Base-by-base conservation (phyloP, 2,797 vertebrate species). In the Hephaestus fuliginosus region DNA sequence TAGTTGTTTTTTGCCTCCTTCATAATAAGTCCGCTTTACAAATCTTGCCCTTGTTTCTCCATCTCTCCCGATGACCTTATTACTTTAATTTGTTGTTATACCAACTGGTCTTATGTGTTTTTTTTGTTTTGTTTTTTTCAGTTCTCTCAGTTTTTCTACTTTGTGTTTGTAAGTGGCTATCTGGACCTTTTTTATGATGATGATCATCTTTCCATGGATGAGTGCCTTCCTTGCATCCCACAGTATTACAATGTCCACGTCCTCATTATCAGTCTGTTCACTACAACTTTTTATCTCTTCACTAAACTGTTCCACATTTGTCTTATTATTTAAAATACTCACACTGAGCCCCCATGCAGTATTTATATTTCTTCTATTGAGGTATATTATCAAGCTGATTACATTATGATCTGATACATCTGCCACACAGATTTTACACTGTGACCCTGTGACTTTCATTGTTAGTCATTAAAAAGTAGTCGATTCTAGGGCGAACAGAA, bases 151-250 rank as follows among this genome's bases (percentile, higher is more conserved):
- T 41, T 65, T 44, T 22, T 44, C 20, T 39, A 56, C 25, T 41
- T 20, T 52, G 18, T 70, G 17, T 46, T 84, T 46, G 7, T 64
- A 57, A 22, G 3, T 39, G 2, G 17, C 62, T 28, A 72, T 25
- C 25, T 8, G 9, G 5, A 17, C 17, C 18, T 17, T 52, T 77
- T 56, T 76, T 73, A 14, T 46, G 5, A 48, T 1, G 15, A 17
- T 6, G 5, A 48, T 48, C 15, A 48, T 1, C 15, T 48, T 49
- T 8, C 46, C 46, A 7, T 56, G 2, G 12, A 64, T 74, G 14
- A 70, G 60, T 65, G 65, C 79, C 43, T 75, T 81, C 62, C 72
- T 18, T 51, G 17, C 56, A 13, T 62, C 46, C 63, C 55, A 68
- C 22, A 55, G 25, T n/a, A 39, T 67, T 4, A 8, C 49, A 53